Evolutionary conservation across 2,888 invertebrate genomes (phyloP), one percentile per base, ranked within the genome.

Genomic region (Anthrax anthrax): DNA sequence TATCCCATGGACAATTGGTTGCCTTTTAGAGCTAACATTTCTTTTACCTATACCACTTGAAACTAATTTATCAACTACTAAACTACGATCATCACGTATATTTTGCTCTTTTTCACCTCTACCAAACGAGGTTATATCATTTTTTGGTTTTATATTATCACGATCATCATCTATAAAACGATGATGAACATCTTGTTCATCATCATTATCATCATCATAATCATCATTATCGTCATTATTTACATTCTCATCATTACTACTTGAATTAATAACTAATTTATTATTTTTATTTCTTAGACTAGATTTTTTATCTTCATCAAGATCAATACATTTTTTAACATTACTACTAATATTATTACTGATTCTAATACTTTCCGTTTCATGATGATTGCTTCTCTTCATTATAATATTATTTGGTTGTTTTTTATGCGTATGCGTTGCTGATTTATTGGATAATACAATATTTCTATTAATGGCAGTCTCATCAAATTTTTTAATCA

Each of bases 341-440:
- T 32, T 12, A 32, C 12, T 12, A 27, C 9, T 9, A 27, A 27
- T 27, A 27, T 1, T 27, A 8, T 9, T 5, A 8, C 9, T 27
- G 5, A 8, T 27, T 9, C 2, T 27, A 32, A 32, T 32, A 32
- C 29, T 32, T 32, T 32, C 29, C 12, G 29, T 50, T 47, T 44
- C 48, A 44, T 41, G 37, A 42, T 45, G 47, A 50, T 50, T 50
- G 50, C 47, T 47, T 39, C 41, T 47, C n/a, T n/a, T n/a, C n/a
- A n/a, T n/a, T n/a, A n/a, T n/a, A n/a, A n/a, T n/a, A n/a, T n/a
- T n/a, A n/a, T n/a, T n/a, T 40, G 44, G 18, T 37, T 32, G 9
- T 32, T 32, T 32, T 2, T 32, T 32, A 32, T 32, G 29, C 13
- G 6, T 9, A 32, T 32, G 29, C 9, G 29, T 32, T 32, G 12